Evolutionary conservation across 1,140 invertebrate species (phyloP).

Genomic region (Plutomurus gul): DNA sequence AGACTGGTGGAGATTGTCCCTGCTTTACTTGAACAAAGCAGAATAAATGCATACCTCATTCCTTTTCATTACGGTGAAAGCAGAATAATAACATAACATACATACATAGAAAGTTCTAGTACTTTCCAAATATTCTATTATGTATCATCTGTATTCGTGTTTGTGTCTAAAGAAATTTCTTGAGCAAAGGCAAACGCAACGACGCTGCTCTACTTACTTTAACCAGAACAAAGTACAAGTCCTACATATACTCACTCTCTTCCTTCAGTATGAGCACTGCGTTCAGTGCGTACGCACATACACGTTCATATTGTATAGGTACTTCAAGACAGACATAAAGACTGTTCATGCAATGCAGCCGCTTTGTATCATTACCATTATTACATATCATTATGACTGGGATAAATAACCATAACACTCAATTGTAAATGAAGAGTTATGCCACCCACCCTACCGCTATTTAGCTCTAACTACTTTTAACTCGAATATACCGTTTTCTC

Average conservation of each 20-base stretch:
- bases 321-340: too few relatives aligned
- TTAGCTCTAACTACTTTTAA: slow-evolving; percentile 4
- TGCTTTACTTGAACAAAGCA: not conserved
- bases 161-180: not conserved
- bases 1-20: not conserved
- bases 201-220: not conserved
- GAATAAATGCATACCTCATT: slow-evolving; percentile 7
- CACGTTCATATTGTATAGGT: too few relatives aligned
- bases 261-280: too few relatives aligned
- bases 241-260: not conserved
- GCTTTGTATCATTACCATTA: slow-evolving; percentile 29
- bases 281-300: too few relatives aligned
- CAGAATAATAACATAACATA: not conserved
- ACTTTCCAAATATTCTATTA: not conserved
- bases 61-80: not conserved
- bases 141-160: not conserved
- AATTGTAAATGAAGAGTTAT: slow-evolving; percentile 19
- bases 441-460: slow-evolving; percentile 16
- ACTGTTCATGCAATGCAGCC: not conserved
- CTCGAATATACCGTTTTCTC: not conserved
- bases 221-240: slow-evolving; percentile 16
- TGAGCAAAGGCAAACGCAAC: not conserved
- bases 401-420: slow-evolving; percentile 10
- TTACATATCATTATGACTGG: slow-evolving; percentile 24
- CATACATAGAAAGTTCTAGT: not conserved